Percentiles rank a stretch among this genome's conserved stretches.
Evolutionary conservation across 2,797 vertebrate species (phyloP).

Genomic region (Myotis daubentonii): DNA sequence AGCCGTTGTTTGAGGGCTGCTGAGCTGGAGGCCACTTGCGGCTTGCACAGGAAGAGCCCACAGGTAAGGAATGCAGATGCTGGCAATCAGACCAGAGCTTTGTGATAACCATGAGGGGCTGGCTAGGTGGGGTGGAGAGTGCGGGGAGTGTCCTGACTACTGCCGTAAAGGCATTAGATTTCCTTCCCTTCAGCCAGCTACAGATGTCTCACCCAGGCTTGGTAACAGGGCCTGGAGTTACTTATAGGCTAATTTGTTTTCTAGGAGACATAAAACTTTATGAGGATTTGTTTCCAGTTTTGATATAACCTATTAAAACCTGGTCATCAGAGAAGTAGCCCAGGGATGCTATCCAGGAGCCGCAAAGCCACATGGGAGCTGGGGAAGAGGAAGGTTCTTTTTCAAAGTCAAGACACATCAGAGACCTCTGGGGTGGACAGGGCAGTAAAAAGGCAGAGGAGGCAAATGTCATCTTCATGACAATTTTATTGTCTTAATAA

Average conservation of each 20-base stretch:
- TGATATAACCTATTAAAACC: background rate
- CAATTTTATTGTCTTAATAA: slow-evolving; percentile 10
- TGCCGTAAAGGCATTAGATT: background rate
- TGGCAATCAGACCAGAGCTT: background rate
- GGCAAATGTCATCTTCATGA: background rate
- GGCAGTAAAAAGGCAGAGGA: background rate
- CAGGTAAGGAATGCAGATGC: background rate
- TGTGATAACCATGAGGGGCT: background rate
- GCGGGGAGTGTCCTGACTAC: background rate
- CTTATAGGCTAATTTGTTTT: background rate
- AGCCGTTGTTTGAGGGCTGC: background rate
- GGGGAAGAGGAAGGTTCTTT: background rate
- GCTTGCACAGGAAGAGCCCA: background rate
- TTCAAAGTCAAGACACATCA: background rate
- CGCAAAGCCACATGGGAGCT: accelerated
- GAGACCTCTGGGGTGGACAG: background rate
- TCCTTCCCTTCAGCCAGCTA: background rate
- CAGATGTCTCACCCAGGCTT: background rate
- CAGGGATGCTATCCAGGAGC: background rate
- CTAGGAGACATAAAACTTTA: slow-evolving; percentile 3
- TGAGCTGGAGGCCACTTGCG: background rate
- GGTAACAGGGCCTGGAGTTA: background rate
- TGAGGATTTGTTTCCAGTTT: background rate
- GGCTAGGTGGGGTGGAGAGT: background rate
- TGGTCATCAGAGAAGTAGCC: background rate